Conservation (phyloP, 1,140 invertebrate species). For the Diorhabda elongata region DNA sequence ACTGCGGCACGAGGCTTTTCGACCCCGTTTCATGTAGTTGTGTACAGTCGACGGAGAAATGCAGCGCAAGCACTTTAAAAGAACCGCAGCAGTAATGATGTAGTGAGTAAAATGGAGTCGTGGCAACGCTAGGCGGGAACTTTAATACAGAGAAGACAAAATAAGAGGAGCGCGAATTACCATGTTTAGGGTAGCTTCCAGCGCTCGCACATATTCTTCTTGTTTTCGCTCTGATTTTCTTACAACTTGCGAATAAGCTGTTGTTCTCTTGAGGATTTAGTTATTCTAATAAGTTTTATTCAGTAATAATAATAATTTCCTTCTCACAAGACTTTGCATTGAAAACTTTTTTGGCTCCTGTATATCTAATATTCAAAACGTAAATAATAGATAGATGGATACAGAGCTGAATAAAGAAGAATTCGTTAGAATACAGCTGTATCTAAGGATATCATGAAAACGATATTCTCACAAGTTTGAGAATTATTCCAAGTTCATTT, state of each 20-base stretch:
- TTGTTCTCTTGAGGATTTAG: neutral
- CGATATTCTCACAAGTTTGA: no score
- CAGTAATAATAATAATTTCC: neutral
- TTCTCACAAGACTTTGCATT: neutral
- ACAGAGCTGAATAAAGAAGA: neutral
- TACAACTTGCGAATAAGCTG: constrained; percentile 2
- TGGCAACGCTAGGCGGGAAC: neutral
- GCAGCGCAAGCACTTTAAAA: neutral
- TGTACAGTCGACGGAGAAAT: neutral
- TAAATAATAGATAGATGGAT: neutral
- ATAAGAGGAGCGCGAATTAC: neutral
- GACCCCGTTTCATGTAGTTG: neutral
- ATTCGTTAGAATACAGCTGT: no score
- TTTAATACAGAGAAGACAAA: neutral
- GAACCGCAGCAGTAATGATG: neutral
- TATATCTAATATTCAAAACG: neutral
- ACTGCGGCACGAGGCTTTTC: neutral
- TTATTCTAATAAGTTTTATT: neutral
- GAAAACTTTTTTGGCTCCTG: neutral
- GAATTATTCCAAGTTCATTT: no score
- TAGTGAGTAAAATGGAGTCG: neutral
- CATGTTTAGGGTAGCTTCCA: neutral
- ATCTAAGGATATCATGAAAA: no score
- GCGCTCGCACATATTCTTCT: constrained; percentile 1
- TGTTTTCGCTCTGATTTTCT: constrained; percentile 2